Evolutionary conservation across 2,888 invertebrate genomes (phyloP), one percentile per base, ranked within the genome.

Genomic region (Cabera pusaria): DNA sequence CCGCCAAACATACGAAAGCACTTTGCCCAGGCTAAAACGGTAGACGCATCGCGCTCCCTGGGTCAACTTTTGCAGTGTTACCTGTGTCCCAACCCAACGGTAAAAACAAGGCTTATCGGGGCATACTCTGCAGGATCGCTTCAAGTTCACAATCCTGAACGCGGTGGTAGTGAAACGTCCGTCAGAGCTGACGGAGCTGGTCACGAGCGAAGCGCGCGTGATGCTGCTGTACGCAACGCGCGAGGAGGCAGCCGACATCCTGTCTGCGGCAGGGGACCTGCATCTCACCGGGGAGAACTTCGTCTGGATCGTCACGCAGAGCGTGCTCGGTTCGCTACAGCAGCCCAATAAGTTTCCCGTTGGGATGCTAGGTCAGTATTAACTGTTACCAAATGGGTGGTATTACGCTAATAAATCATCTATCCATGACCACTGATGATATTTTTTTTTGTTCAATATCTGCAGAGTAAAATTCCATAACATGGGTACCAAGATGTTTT

Each of bases 301-400:
- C 79, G 96, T 98, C 5, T 98, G 98, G 98, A 97, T 98, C 40
- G 98, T 97, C 8, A 97, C 97, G 28, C 98, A 98, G 78, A 96
- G 96, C 70, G 97, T 97, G 52, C 95, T 97, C 42, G 95, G 95
- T 61, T 95, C 94, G 56, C 91, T 93, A 65, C 94, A 95, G 42
- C 84, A 80, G 50, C 78, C 85, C 1, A 83, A 87, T 59, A 87
- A 96, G 72, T 97, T 97, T 77, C 97, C 97, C 0, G 94, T 97
- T 14, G 97, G 97, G 37, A 97, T 97, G 96, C 90, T 97, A 31
- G 97, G 96, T 96, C 72, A 86, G 92, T 87, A 21, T 10, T 3
- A 14, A 14, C n/a, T n/a, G n/a, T n/a, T n/a, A n/a, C n/a, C n/a
- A n/a, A n/a, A n/a, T n/a, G n/a, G n/a, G n/a, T n/a, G n/a, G n/a